Conservation (phyloP, 2,797 vertebrate species). For the Natrix natrix region DNA sequence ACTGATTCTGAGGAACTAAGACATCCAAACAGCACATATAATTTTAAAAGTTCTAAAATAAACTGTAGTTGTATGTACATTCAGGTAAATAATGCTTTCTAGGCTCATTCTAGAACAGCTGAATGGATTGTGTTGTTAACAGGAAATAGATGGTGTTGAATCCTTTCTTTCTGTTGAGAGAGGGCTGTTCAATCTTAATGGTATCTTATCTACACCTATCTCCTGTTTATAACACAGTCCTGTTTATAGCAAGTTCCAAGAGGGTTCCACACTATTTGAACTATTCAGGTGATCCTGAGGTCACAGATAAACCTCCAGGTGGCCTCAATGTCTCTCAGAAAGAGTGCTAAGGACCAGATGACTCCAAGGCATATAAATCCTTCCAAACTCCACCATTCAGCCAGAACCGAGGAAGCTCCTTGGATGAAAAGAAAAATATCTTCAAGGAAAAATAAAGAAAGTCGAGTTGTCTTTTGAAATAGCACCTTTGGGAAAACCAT, state of each 20-base stretch:
- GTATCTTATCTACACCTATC: background rate
- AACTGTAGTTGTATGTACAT: background rate
- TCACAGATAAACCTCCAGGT: background rate
- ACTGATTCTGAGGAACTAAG: background rate
- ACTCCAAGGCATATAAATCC: background rate
- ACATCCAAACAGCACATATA: background rate
- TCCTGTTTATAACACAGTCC: background rate
- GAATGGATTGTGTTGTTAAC: background rate
- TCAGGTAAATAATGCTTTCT: background rate
- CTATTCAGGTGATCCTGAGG: too few species aligned
- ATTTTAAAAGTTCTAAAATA: background rate
- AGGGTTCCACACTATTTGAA: too few species aligned
- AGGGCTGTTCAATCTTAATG: background rate
- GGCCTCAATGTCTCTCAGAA: too few species aligned
- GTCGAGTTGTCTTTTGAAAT: background rate
- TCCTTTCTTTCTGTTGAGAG: background rate
- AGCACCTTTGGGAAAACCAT: background rate
- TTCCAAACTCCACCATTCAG: background rate
- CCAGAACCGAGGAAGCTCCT: background rate
- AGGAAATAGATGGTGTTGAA: background rate
- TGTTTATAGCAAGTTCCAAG: too few species aligned
- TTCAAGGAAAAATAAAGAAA: background rate
- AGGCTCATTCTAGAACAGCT: background rate
- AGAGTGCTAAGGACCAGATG: background rate
- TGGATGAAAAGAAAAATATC: background rate